Evolutionary conservation across 2,888 invertebrate species (phyloP), one percentile per base, ranked within the genome.

Genomic region (Aleiodes testaceus): DNA sequence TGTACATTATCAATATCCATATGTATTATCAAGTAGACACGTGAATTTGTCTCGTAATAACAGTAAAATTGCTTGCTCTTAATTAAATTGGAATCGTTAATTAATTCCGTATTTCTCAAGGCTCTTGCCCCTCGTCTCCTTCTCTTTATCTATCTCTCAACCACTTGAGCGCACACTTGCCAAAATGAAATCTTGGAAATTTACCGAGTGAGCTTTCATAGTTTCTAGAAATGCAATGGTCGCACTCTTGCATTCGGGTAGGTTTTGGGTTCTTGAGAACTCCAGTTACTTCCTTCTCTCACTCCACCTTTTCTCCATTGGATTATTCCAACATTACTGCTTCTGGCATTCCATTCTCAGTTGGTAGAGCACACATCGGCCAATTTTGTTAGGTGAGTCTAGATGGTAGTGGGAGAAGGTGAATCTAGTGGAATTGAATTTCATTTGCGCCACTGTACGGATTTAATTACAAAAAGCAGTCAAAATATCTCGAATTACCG

Each of bases 341-440:
- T 69, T 69, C 64, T 72, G 74, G 77, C 75, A 77, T 76, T 74
- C 76, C 75, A 70, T 76, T 75, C 73, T 76, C 70, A 75, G 70
- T 75, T 74, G 61, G 74, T 71, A 63, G 65, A 67, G 64, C 69
- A 69, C 68, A 52, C 68, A 70, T 76, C 70, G 72, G 70, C 73
- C 66, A 70, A 66, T 70, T 70, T 50, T 59, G 50, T 66, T 50
- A 49, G 69, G 55, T 14, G 69, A 66, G 52, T 59, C 69, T 42
- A 55, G 22, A 36, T 16, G 44, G 61, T 50, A 26, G 61, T 22
- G 18, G n/a, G 30, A n/a, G 20, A 14, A 49, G 71, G 44, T 68
- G 49, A 61, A 55, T 66, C 30, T 64, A 65, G 72, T 66, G 52
- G 52, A 66, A 66, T 70, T 61, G 42, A 66, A 66, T 70, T 70